Base-by-base conservation (phyloP, 2,113 vertebrate genomes). In the Seriola rivoliana region DNA sequence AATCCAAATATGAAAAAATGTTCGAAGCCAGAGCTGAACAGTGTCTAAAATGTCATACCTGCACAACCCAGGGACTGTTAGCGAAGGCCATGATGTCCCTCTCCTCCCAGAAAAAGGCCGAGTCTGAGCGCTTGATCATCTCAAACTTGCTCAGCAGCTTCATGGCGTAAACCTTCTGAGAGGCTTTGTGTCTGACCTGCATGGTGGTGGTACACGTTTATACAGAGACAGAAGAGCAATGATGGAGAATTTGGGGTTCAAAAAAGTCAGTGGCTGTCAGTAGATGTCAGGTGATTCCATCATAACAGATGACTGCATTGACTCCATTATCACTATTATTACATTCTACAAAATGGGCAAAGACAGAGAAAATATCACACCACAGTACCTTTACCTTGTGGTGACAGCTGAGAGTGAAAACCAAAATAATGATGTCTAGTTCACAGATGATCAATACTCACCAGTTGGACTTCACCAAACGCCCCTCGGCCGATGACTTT, bases 81-180 rank as follows among this genome's bases (percentile, higher is more conserved):
- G 98, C 95, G 1, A 99, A 99, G 55, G 98, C 98, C 98, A 99
- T 99, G 87, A 99, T 99, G 90, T 99, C 98, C 87, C 98, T 96
- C 83, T 99, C 98, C 92, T 99, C 98, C 98, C 98, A 99, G 95
- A 99, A 99, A 94, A 99, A 99, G 78, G 98, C 98, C 17, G 98
- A 99, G 94, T 99, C 98, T 46, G 98, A 99, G 87, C 98, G 96
- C 91, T 99, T 99, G 93, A 99, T 97, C 98, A 99, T 99, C 95
- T 99, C 98, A 94, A 99, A 99, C 93, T 99, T 99, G 95, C 98
- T 99, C 81, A 99, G 96, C 38, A 99, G 96, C 92, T 99, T 99
- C 98, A 99, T 97, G 71, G 98, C 98, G 71, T 99, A 99, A 82
- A 99, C 98, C 50, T 98, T 99, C 93, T 98, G 97, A 50, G 98